Base-by-base conservation (phyloP, 2,888 invertebrate species). In the Tiliacea citrago region DNA sequence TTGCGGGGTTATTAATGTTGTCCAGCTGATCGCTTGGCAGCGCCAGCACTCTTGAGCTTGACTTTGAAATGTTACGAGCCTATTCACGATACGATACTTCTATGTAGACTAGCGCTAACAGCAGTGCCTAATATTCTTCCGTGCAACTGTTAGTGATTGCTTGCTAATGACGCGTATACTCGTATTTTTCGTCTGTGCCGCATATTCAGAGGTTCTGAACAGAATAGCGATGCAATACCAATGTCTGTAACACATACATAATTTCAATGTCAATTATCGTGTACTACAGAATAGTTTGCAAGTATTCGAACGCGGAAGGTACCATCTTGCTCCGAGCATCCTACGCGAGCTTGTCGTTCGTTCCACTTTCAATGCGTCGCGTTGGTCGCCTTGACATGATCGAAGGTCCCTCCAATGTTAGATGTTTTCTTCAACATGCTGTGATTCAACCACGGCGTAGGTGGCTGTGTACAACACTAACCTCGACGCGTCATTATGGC, bases 291-390 rank as follows among this genome's bases (percentile, higher is more conserved):
- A 55, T n/a, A 47, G 53, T 67, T 49, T 21, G 39, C 47, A 24
- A 16, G 51, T 60, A 66, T n/a, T 70, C 66, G 49, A 77, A 83
- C 61, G 60, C 88, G 90, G 89, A 90, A 88, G 88, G 82, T 73
- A 78, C 68, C 88, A 76, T 84, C 80, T 75, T 63, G 61, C 61
- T 68, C 51, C 67, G 73, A 60, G 69, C 81, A n/a, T 79, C 82
- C 84, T 77, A 83, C 82, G 75, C 86, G 80, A 74, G 77, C 72
- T 83, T 81, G 62, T 67, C 55, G 55, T 67, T 42, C 73, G 82
- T 86, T 79, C 83, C 82, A 86, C 88, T 88, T 88, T 84, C 88
- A 86, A 87, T 83, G 83, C 66, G 75, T 85, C 39, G 83, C 66
- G 75, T 85, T 5, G 39, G 29, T 39, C 62, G 82, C 88, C 88